Evolutionary conservation across 2,113 vertebrate species (phyloP).

Genomic region (Lasiurus borealis): DNA sequence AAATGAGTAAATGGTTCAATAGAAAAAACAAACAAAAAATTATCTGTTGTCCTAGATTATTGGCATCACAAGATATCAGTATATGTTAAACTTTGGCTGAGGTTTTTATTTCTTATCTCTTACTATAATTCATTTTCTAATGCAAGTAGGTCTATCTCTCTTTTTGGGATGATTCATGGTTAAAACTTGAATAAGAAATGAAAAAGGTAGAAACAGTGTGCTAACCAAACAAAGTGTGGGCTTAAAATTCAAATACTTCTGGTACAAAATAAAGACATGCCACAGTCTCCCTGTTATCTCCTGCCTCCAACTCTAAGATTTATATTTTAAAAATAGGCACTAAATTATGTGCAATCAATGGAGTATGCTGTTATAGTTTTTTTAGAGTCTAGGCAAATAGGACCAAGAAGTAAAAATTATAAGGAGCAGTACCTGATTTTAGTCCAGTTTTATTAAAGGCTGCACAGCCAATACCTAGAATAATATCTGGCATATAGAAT

Average conservation of each 20-base stretch:
- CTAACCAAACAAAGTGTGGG: neutral
- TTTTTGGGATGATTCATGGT: constrained; percentile 12
- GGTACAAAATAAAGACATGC: neutral
- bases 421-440: neutral
- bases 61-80: constrained; percentile 15
- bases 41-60: constrained; percentile 31
- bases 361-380: neutral
- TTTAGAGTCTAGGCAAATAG: neutral
- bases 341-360: neutral
- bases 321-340: neutral
- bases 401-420: neutral
- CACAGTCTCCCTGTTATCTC: neutral
- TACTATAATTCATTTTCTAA: constrained; percentile 56
- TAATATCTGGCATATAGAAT: neutral
- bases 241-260: neutral
- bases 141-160: neutral
- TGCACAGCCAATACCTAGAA: neutral
- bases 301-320: neutral
- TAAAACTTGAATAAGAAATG: constrained; percentile 13
- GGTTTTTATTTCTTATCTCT: constrained; percentile 60
- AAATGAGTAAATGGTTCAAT: constrained; percentile 7
- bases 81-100: constrained; percentile 32
- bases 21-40: neutral
- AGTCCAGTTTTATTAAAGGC: neutral
- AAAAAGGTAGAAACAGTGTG: neutral